Base-by-base conservation (phyloP, 37 sponge, comb jelly and placozoan genomes). In the Agelas oroides region DNA sequence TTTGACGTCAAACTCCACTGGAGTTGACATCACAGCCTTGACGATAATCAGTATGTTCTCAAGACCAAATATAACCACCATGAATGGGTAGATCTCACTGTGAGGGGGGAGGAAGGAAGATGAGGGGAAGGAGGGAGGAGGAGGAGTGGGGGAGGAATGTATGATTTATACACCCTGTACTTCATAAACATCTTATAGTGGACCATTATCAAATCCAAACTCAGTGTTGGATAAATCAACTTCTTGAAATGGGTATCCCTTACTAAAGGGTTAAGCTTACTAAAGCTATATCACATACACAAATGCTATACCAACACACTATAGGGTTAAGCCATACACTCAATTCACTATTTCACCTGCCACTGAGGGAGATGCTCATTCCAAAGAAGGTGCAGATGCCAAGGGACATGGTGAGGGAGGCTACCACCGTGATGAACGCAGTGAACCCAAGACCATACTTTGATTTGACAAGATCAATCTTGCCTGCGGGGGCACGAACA, bases 11-110 rank as follows among this genome's bases (percentile, higher is more conserved):
- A 89, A 40, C 62, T 93, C 86, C 33, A 79, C 87, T 0, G 96
- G 89, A 54, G 97, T 94, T 24, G 97, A 97, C 21, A 94, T 89
- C 18, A 99, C 99, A 28, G 97, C 95, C 66, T 95, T 94, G 17
- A 92, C 92, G 28, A 99, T 92, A 28, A 96, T 77, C 21, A 99
- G 82, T 16, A 99, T 90, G 69, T 99, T 99, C 78, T 99, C 99
- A 76, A 99, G 82, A 8, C 99, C 99, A 57, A 99, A 83, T 0
- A 96, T 72, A 13, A 96, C 87, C 40, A 99, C 87, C 40, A 96
- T 87, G 82, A 88, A 99, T 5, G 99, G 99, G 66, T 93, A 95
- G 31, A 96, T 83, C 87, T 99, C 99, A 79, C 99, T 94, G 46
- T 53, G 46, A 12, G 46, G 46, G 25, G 15, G 37, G 64, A 62